These are phyloP conservation scores for Macropis europaea DNA, from an alignment of 2,888 invertebrate species.

Conservation along the genomic window DNA sequence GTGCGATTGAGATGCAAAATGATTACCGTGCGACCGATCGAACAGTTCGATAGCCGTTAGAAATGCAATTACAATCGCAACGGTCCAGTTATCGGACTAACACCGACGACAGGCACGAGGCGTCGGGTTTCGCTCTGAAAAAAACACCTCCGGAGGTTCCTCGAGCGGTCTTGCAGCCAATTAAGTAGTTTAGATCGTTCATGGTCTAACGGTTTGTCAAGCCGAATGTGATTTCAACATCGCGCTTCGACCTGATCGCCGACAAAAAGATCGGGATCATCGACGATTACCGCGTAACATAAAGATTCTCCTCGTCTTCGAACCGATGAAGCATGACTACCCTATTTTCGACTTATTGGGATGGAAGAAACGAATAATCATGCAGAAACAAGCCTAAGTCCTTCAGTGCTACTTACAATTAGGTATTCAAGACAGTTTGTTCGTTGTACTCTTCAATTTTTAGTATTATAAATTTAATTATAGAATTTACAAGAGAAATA, in stretches of 20 bases:
- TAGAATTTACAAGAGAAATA: too few species aligned
- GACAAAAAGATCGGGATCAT: background rate
- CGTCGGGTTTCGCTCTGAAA: conserved; percentile 9
- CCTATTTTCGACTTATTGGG: background rate
- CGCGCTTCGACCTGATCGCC: background rate
- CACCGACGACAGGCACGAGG: background rate
- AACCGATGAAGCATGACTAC: background rate
- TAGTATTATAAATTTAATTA: too few species aligned
- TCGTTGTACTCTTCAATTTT: too few species aligned
- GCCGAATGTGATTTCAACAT: background rate
- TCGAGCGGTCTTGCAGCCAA: conserved; percentile 18
- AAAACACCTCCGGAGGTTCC: conserved; percentile 1
- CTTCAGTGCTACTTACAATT: too few species aligned
- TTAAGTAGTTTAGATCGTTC: conserved; percentile 56
- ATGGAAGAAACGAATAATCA: background rate
- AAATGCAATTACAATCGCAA: conserved; percentile 30
- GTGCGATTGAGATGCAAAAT: background rate
- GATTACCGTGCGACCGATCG: conserved; percentile 8
- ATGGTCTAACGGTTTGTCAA: background rate
- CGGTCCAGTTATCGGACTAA: conserved; percentile 43
- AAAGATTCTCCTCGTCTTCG: background rate
- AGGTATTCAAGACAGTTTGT: too few species aligned
- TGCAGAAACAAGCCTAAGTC: background rate
- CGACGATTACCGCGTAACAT: background rate
- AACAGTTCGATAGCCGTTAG: conserved; percentile 4